Evolutionary conservation across 2,797 vertebrate genomes (phyloP).

Genomic region (Syndactyla subalaris): DNA sequence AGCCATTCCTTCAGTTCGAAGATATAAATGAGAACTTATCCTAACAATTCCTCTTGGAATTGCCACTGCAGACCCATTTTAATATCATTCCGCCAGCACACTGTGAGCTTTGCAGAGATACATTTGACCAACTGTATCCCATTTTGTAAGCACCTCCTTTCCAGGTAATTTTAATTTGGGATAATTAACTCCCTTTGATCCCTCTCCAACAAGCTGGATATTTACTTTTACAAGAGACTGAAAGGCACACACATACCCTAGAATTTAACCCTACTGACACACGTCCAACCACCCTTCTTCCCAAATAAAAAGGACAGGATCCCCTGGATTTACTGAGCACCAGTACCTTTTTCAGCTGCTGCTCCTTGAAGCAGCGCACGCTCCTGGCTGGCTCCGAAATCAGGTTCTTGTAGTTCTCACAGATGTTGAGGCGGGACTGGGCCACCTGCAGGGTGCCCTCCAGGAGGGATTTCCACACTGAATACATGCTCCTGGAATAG

Average conservation of each 20-base stretch:
- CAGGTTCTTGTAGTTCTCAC: slow-evolving; percentile 95
- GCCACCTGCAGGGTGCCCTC: slow-evolving; percentile 96
- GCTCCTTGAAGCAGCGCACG: slow-evolving; percentile 93
- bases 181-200: not conserved
- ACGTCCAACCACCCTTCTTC: rapidly evolving
- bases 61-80: not conserved
- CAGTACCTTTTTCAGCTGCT: slow-evolving; percentile 93
- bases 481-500: slow-evolving; percentile 90
- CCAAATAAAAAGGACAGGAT: rapidly evolving
- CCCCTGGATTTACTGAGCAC: not conserved
- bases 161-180: not conserved
- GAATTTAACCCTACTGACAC: not conserved
- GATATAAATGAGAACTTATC: not conserved
- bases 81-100: not conserved
- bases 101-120: not conserved
- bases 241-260: rapidly evolving
- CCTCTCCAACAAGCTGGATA: not conserved
- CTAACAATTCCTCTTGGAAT: not conserved
- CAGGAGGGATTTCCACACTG: slow-evolving; percentile 94
- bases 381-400: slow-evolving; percentile 94
- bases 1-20: not conserved
- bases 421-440: slow-evolving; percentile 93
- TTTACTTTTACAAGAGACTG: not conserved
- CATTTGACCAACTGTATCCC: rapidly evolving
- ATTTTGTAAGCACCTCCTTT: not conserved